phyloP scores from a whole-genome alignment of 2,113 vertebrate genomes.

The Pogona vitticeps region DNA sequence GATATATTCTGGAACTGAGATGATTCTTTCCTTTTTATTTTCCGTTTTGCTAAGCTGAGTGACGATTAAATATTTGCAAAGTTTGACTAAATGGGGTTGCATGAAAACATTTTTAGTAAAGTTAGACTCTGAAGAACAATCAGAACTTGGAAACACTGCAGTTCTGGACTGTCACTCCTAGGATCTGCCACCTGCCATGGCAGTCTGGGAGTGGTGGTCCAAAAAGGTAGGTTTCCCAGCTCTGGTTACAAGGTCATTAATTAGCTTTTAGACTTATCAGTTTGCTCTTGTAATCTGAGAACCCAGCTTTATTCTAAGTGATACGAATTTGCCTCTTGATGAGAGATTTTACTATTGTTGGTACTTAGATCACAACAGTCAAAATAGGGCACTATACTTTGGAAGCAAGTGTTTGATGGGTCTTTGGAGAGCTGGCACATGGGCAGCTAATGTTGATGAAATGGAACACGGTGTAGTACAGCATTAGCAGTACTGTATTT shows the following conservation, averaged over 20 bases:
- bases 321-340: not conserved
- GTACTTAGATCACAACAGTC: not conserved
- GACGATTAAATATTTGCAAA: not conserved
- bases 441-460: not conserved
- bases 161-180: too few relatives aligned
- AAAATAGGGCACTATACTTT: not conserved
- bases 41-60: not conserved
- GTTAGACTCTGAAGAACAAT: not conserved
- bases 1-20: not conserved
- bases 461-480: not conserved
- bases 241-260: not conserved
- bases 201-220: too few relatives aligned
- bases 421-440: not conserved
- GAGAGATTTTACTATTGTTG: not conserved
- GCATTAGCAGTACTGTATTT: not conserved
- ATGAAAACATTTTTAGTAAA: accelerated
- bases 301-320: not conserved
- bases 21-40: not conserved
- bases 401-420: not conserved
- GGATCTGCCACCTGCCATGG: too few relatives aligned
- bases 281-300: not conserved
- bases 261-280: not conserved
- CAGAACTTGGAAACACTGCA: too few relatives aligned
- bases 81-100: not conserved
- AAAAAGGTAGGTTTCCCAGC: too few relatives aligned